These are phyloP conservation scores for Chelonus insularis DNA, from an alignment of 1,140 invertebrate species.

Conservation along the genomic window DNA sequence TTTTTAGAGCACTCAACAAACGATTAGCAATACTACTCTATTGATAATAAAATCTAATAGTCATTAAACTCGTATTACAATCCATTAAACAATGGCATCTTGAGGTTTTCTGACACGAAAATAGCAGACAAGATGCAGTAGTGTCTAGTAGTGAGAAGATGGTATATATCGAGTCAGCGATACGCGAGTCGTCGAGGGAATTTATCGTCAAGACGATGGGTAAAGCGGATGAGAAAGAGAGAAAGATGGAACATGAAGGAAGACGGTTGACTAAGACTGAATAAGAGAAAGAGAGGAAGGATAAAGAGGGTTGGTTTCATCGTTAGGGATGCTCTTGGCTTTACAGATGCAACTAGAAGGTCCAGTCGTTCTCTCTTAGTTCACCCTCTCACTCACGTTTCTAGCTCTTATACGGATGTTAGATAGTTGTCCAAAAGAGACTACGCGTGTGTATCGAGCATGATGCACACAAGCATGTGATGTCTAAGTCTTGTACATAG, in stretches of 20 bases:
- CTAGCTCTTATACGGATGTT: background rate
- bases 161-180: constrained; percentile 40
- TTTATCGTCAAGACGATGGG: constrained; percentile 39
- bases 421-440: constrained; percentile 10
- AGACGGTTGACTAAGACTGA: no score
- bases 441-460: constrained; percentile 15
- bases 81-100: background rate
- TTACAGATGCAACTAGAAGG: constrained; percentile 7
- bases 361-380: background rate
- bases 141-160: background rate
- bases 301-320: constrained; percentile 34
- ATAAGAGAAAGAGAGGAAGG: constrained; percentile 36
- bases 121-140: background rate
- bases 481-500: constrained; percentile 2
- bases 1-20: no score
- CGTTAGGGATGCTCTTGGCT: constrained; percentile 2
- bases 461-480: constrained; percentile 4
- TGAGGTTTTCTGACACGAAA: constrained; percentile 10
- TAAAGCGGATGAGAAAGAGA: constrained; percentile 36
- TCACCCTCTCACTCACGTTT: no score
- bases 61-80: background rate
- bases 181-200: constrained; percentile 44
- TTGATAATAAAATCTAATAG: background rate
- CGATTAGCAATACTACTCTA: no score
- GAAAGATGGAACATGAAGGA: constrained; percentile 38